These are phyloP conservation scores for Leucophora obtusa DNA, from an alignment of 2,888 invertebrate species.

Conservation along the genomic window DNA sequence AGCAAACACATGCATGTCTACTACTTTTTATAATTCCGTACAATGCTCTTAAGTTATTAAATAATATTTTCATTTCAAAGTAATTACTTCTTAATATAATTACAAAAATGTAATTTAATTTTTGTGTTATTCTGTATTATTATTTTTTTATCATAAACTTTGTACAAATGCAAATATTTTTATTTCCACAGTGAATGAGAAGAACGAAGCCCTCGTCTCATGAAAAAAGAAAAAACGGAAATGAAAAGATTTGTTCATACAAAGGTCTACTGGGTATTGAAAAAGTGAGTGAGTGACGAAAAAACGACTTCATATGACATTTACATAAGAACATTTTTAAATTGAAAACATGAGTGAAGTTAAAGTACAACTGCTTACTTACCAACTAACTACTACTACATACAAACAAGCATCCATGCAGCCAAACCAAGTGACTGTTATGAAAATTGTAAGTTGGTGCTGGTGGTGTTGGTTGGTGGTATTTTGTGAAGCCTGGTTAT, in stretches of 20 bases:
- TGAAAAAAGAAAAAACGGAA: constrained; percentile 16
- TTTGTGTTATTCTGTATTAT: background rate
- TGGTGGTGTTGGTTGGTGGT: background rate
- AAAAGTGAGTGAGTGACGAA: constrained; percentile 3
- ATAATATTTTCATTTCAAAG: background rate
- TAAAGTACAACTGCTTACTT: background rate
- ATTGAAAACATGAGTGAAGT: constrained; percentile 34
- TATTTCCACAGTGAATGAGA: background rate
- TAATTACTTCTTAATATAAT: constrained; percentile 41
- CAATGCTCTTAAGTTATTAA: too few species aligned
- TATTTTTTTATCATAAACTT: constrained; percentile 12
- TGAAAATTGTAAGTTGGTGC: background rate
- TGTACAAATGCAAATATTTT: constrained; percentile 36
- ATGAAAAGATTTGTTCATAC: constrained; percentile 34
- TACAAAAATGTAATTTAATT: constrained; percentile 40
- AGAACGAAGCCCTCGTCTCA: background rate
- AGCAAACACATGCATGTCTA: too few species aligned
- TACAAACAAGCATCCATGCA: too few species aligned
- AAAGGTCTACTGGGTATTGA: constrained; percentile 26
- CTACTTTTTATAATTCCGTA: too few species aligned
- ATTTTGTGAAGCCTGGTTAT: constrained; percentile 29
- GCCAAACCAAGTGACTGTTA: background rate
- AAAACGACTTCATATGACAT: constrained; percentile 14
- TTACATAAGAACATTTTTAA: constrained; percentile 30
- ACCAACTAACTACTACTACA: too few species aligned